Conservation (phyloP, 1,140 invertebrate genomes). For the Meloidogyne hapla region DNA sequence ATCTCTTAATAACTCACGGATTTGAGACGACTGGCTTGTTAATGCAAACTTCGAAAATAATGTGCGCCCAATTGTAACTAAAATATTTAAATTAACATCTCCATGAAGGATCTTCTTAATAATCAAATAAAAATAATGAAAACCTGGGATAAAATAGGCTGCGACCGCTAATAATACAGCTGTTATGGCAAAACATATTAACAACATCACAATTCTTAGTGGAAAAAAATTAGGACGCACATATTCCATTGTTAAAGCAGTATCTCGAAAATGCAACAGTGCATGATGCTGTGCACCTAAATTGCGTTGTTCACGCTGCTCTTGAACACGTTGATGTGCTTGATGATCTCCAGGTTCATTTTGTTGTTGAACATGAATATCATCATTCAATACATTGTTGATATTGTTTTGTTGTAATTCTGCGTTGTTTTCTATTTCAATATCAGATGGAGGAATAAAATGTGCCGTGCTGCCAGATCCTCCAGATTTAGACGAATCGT, state of each 20-base stretch:
- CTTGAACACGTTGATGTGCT: not conserved
- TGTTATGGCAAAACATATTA: constrained; percentile 80
- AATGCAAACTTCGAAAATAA: constrained; percentile 40
- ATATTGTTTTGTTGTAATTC: not conserved
- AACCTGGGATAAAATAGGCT: constrained; percentile 79
- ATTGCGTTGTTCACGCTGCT: constrained; percentile 43
- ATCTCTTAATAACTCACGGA: not conserved
- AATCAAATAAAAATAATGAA: constrained; percentile 30
- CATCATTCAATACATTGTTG: not conserved
- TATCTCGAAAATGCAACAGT: constrained; percentile 65
- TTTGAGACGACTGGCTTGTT: constrained; percentile 71
- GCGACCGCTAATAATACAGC: constrained; percentile 79
- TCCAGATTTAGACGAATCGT: constrained; percentile 19
- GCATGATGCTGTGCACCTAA: constrained; percentile 69
- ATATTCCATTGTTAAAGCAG: constrained; percentile 49
- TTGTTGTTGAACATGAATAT: not conserved
- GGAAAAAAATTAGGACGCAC: constrained; percentile 72
- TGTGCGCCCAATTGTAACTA: constrained; percentile 55
- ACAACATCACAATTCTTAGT: constrained; percentile 74
- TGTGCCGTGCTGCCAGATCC: not conserved
- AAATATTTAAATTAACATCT: too few relatives aligned
- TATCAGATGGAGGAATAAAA: too few relatives aligned
- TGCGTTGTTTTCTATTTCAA: constrained; percentile 3
- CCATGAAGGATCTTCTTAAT: constrained; percentile 34
- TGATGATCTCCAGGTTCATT: not conserved